Percentiles rank a stretch among this genome's conserved stretches.
Evolutionary conservation across 2,888 invertebrate genomes (phyloP).

Genomic region (Acleris emargana): DNA sequence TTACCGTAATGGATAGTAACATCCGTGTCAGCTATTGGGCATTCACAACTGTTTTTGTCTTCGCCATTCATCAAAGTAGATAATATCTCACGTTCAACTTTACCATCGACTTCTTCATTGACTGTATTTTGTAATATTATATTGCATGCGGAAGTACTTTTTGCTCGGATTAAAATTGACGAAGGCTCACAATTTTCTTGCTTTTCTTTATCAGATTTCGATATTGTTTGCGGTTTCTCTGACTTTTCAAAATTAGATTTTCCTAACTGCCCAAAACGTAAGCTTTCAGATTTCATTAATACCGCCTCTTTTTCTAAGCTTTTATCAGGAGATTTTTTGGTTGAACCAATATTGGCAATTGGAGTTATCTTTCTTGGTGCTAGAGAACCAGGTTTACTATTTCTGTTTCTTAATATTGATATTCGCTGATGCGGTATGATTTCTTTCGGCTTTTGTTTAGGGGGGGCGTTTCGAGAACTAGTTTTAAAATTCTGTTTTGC

Average conservation of each 20-base stretch:
- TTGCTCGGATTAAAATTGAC: too few species aligned
- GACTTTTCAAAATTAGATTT: too few species aligned
- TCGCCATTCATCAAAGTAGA: neutral
- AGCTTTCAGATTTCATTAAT: neutral
- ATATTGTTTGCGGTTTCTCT: too few species aligned
- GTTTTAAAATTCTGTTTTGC: neutral
- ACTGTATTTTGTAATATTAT: neutral
- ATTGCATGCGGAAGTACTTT: neutral
- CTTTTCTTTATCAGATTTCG: too few species aligned
- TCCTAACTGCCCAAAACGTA: too few species aligned
- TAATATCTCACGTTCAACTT: neutral
- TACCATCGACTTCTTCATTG: neutral
- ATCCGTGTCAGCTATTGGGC: neutral
- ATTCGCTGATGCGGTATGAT: neutral
- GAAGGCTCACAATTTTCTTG: too few species aligned
- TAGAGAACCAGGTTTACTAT: conserved; percentile 2
- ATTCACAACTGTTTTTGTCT: conserved; percentile 1
- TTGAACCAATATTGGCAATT: conserved; percentile 2
- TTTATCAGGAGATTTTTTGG: neutral
- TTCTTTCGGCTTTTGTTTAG: conserved; percentile 17
- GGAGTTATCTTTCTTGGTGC: neutral
- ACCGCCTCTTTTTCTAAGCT: neutral
- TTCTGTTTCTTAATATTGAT: conserved; percentile 12
- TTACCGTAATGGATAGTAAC: neutral
- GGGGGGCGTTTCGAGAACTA: neutral